Evolutionary conservation across 2,113 vertebrate species (phyloP).

Genomic region (Casuarius casuarius): DNA sequence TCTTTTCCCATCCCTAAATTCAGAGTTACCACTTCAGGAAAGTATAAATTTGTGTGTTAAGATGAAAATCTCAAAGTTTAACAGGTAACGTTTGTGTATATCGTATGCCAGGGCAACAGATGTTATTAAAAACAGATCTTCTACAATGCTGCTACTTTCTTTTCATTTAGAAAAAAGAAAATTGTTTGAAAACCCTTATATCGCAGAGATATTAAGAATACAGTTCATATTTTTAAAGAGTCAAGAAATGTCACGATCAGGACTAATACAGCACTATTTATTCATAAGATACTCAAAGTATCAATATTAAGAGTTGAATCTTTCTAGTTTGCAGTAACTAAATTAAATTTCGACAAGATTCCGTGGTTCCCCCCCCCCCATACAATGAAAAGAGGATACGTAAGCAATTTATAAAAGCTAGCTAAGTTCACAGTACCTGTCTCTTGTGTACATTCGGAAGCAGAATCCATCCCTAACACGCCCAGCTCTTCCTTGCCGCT

Average conservation of each 20-base stretch:
- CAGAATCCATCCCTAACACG: constrained; percentile 92
- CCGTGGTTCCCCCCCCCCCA: neutral
- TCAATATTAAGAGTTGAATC: neutral
- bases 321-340: neutral
- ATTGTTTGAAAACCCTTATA: neutral
- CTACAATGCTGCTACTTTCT: neutral
- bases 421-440: constrained; percentile 69
- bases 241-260: neutral
- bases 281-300: rapidly evolving
- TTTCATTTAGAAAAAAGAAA: neutral
- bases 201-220: neutral
- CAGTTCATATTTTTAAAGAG: neutral
- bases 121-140: neutral
- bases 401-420: neutral
- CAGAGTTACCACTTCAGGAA: neutral
- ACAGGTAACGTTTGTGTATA: neutral
- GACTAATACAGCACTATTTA: neutral
- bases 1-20: neutral
- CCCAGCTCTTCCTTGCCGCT: constrained; percentile 95
- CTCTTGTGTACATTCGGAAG: constrained; percentile 91
- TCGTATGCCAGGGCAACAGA: neutral
- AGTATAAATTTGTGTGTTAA: neutral
- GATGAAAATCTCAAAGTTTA: neutral
- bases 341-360: neutral
- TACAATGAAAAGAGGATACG: neutral